Base-by-base conservation (phyloP, 2,113 vertebrate species). In the Apistogramma diplotaenia region DNA sequence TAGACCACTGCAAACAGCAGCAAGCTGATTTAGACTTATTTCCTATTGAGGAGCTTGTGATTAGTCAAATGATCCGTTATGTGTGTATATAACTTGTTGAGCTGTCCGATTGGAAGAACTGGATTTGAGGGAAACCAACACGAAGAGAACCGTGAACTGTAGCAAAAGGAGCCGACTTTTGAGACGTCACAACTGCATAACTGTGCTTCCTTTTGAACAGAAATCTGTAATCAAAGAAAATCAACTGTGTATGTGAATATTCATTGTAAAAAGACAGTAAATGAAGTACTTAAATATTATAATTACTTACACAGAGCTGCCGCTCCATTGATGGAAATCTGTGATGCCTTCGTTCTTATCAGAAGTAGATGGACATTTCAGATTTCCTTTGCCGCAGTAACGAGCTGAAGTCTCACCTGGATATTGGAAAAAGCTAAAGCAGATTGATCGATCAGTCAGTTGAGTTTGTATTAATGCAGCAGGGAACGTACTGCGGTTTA, bases 311-410 rank as follows among this genome's bases (percentile, higher is more conserved):
- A 79, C 85, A 83, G 89, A 89, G 88, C 88, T 29, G 58, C 89
- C 54, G 49, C 86, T 81, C 82, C 90, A 71, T 85, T 79, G 84
- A 86, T 87, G 82, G 85, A 90, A 91, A 92, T 93, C 91, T 93
- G 89, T 89, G 92, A 94, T 86, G 93, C 92, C 90, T 94, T 92
- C 84, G 89, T 89, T 92, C 78, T 86, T 89, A 89, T 94, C 90
- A 90, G 82, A 90, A 78, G 82, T 76, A 40, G 77, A 79, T 10
- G 82, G 57, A 21, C 3, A 65, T 84, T 86, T 85, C 83, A 65
- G 86, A 76, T 58, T 0, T 72, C 84, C 77, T 76, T 31, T 5
- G 6, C 21, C 12, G 51, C 9, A 56, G 67, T 5, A 3, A 31
- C 43, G 19, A 6, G 58, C 27, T 10, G 5, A 62, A 31, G 53